phyloP scores from a whole-genome alignment of 2,797 vertebrate genomes.

The Halcyon smyrnensis region DNA sequence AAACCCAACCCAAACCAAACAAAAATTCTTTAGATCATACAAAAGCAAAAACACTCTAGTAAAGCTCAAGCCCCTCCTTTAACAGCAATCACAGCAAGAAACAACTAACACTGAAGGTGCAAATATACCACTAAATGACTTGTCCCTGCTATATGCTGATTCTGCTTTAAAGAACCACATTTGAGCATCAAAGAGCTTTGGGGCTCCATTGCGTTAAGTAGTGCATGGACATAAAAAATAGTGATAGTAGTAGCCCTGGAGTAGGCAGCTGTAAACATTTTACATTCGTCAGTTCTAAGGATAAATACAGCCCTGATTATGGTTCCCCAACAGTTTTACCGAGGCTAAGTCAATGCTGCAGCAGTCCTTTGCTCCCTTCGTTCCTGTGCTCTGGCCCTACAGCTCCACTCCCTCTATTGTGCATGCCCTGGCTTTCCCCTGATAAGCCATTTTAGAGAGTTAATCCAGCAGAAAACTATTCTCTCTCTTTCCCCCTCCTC shows the following conservation, averaged over 20 bases:
- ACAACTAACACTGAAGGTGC: not conserved
- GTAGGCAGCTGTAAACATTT: not conserved
- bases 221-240: not conserved
- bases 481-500: not conserved
- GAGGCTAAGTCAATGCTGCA: accelerated
- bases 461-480: not conserved
- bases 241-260: not conserved
- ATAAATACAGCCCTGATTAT: not conserved
- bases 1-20: not conserved
- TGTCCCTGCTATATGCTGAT: not conserved
- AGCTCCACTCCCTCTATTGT: not conserved
- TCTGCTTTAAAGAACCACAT: not conserved
- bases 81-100: not conserved
- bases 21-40: not conserved
- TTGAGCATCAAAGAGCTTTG: not conserved
- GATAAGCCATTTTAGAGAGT: conserved; percentile 15
- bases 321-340: not conserved
- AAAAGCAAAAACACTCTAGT: not conserved
- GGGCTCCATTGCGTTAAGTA: not conserved
- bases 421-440: not conserved
- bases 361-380: not conserved
- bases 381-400: not conserved
- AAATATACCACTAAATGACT: not conserved
- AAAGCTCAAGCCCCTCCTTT: not conserved
- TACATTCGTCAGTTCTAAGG: not conserved